These are phyloP conservation scores for Uropsilus gracilis DNA, from an alignment of 2,113 vertebrate species.

Conservation along the genomic window DNA sequence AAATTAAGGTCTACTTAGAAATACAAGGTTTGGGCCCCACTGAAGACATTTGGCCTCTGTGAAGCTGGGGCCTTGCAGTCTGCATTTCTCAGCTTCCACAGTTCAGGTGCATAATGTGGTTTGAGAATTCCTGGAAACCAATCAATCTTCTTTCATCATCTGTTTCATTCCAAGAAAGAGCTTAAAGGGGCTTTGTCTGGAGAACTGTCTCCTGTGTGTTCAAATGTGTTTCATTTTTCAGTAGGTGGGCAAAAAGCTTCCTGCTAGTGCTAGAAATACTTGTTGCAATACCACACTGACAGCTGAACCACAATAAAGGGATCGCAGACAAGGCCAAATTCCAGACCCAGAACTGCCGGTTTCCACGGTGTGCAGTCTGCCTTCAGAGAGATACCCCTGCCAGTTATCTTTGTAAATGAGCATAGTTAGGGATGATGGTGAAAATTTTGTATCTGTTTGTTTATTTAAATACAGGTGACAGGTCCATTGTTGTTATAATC, in stretches of 20 bases:
- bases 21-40: background rate
- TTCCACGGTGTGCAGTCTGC: background rate
- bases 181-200: slow-evolving; percentile 68
- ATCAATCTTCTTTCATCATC: slow-evolving; percentile 30
- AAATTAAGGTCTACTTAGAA: background rate
- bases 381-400: background rate
- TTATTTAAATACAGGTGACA: background rate
- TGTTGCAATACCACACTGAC: slow-evolving; percentile 14
- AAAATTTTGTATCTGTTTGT: background rate
- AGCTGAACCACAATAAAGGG: slow-evolving; percentile 55
- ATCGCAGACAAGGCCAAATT: background rate
- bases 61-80: background rate
- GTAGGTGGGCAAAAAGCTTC: slow-evolving; percentile 66
- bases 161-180: slow-evolving; percentile 57
- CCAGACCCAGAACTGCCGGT: background rate
- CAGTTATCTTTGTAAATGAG: background rate
- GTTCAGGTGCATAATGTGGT: background rate
- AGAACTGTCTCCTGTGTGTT: slow-evolving; percentile 44
- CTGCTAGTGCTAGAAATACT: slow-evolving; percentile 52
- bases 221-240: slow-evolving; percentile 67
- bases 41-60: background rate
- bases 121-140: slow-evolving; percentile 43
- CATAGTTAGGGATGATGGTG: background rate
- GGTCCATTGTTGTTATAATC: background rate
- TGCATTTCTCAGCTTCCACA: background rate